Conservation (phyloP, 2,113 vertebrate genomes). For the Lonchura striata region DNA sequence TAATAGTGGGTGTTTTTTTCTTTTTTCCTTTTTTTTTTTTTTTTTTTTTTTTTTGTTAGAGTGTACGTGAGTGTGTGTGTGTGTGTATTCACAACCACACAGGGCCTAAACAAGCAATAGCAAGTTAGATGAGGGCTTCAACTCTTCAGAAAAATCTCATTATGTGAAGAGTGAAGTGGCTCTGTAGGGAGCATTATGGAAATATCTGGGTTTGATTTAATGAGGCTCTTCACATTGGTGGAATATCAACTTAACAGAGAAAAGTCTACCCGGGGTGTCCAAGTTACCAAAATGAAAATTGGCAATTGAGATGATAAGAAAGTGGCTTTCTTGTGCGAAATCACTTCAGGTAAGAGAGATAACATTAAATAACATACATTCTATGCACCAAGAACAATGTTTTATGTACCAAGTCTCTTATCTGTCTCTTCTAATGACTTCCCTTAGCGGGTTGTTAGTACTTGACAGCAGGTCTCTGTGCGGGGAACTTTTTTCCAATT, state of each 20-base stretch:
- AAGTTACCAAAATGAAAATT: conserved; percentile 90
- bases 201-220: conserved; percentile 94
- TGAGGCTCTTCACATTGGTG: conserved; percentile 90
- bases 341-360: conserved; percentile 88
- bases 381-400: conserved; percentile 94
- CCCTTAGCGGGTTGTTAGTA: conserved; percentile 99
- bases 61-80: not conserved
- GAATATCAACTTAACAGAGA: conserved; percentile 87
- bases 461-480: conserved; percentile 98
- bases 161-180: conserved; percentile 87
- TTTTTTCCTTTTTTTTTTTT: too few relatives aligned
- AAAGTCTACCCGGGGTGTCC: conserved; percentile 84
- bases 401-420: conserved; percentile 97
- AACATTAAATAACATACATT: conserved; percentile 90
- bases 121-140: conserved; percentile 88
- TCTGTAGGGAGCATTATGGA: conserved; percentile 93
- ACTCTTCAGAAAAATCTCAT: conserved; percentile 90
- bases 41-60: not conserved
- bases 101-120: conserved; percentile 83
- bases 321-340: conserved; percentile 82
- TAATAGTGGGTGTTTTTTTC: not conserved
- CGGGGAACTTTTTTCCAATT: conserved; percentile 95
- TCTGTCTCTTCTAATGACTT: conserved; percentile 99
- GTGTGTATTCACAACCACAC: conserved; percentile 59
- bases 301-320: conserved; percentile 87